Conservation (phyloP, 1,140 invertebrate genomes). For the Vanessa atalanta region DNA sequence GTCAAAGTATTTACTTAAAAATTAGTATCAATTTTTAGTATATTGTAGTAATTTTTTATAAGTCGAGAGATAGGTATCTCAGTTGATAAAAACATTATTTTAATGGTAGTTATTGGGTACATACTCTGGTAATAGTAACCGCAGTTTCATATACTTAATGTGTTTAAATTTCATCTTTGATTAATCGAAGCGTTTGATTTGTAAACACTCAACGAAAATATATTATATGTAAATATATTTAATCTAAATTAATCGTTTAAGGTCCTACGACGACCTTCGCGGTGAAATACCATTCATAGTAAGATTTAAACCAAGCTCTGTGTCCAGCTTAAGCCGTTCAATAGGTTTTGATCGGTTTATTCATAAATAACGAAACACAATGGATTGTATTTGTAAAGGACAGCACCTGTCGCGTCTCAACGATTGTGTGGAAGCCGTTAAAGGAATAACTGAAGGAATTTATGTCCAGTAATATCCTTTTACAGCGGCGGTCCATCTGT, state of each 20-base stretch:
- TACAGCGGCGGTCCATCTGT: not conserved
- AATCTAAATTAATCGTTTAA: not conserved
- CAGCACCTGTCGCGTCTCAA: slow-evolving; percentile 28
- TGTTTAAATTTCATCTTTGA: too few relatives aligned
- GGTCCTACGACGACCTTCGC: not conserved
- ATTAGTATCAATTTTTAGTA: too few relatives aligned
- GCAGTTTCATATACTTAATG: too few relatives aligned
- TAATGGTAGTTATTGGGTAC: too few relatives aligned
- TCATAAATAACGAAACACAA: slow-evolving; percentile 46
- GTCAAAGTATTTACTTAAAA: too few relatives aligned
- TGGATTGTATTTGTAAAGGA: slow-evolving; percentile 14
- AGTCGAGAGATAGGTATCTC: too few relatives aligned
- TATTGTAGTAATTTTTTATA: too few relatives aligned
- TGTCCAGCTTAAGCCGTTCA: slow-evolving; percentile 17
- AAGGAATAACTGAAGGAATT: slow-evolving; percentile 27
- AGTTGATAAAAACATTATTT: too few relatives aligned
- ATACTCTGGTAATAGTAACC: too few relatives aligned
- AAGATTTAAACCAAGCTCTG: not conserved
- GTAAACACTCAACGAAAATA: too few relatives aligned
- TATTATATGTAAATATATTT: too few relatives aligned
- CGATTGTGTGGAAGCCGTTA: slow-evolving; percentile 18
- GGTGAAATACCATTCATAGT: not conserved
- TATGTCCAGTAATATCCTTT: slow-evolving; percentile 26
- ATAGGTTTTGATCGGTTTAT: slow-evolving; percentile 16
- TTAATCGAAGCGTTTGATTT: too few relatives aligned